Evolutionary conservation across 35 echinoderm and acorn worm species (phyloP), one percentile per base, ranked within the genome.

Genomic region (Eucidaris tribuloides): DNA sequence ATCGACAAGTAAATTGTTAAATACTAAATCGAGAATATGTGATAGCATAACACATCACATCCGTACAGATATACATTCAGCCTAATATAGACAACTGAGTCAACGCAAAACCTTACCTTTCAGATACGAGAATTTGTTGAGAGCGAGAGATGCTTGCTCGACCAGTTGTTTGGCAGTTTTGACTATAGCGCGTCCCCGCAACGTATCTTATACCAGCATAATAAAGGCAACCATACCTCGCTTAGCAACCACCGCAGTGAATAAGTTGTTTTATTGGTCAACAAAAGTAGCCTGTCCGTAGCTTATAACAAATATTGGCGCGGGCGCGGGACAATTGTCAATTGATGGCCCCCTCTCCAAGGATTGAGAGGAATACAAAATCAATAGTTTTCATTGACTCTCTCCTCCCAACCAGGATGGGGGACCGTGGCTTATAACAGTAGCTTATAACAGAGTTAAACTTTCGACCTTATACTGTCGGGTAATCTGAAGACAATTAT

Each of bases 371-470:
- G 14, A 19, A 38, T 29, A 36, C 65, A 71, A 71, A 3, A 71
- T 27, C 20, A 37, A 7, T 1, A 32, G n/a, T n/a, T n/a, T n/a
- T 71, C 2, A 44, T 41, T 74, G 34, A 38, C 24, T 44, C 44
- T 44, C 20, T 24, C 44, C 17, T 3, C 14, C 37, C 4, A 24
- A 9, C 68, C 13, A 35, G 6, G 9, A 24, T 13, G 11, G 2
- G 15, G 2, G 5, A 35, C 65, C 11, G 68, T 44, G 44, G 68
- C 68, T 74, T 74, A 19, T 43, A 74, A 44, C 68, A 22, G 18
- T 74, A 74, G 41, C 68, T 74, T 74, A 22, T 74, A 38, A 74
- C 68, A 44, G n/a, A n/a, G n/a, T n/a, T n/a, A n/a, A n/a, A n/a
- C n/a, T n/a, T n/a, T n/a, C n/a, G n/a, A n/a, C n/a, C n/a, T n/a